Base-by-base conservation (phyloP, 2,113 vertebrate species). In the Bostrychus sinensis region DNA sequence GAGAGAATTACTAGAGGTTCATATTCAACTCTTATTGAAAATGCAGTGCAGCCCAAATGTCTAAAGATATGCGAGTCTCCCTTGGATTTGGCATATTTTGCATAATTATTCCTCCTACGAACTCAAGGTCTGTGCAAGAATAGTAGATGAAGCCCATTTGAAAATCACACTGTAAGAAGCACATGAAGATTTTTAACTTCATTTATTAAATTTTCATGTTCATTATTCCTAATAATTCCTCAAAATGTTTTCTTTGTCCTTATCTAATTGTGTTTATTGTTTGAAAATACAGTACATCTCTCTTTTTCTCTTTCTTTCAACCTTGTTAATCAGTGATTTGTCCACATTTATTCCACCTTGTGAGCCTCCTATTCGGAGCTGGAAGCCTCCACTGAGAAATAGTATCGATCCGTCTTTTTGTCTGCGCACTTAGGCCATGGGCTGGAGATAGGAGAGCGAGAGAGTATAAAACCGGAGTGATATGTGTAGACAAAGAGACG, bases 351-450 rank as follows among this genome's bases (percentile, higher is more conserved):
- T 82, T 85, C 75, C 66, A 36, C 77, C 78, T 72, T 68, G 70
- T 62, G 60, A 77, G 77, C 60, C 71, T 65, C 66, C 41, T 75
- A 70, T 66, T 80, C 81, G 63, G 71, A 62, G 63, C 66, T 75
- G 70, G 61, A 80, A 66, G 71, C 72, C 75, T 73, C 68, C 62
- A 58, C 10, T 45, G 72, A 81, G 68, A 84, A 70, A 65, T 36
- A 5, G 0, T 75, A 88, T 89, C 75, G 82, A 89, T 86, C 84
- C 81, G 72, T 81, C 13, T 62, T 56, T 66, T 60, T 37, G 11
- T 43, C 58, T 75, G 72, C 72, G 62, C 66, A 70, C 72, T 78
- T 66, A 70, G 37, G 46, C 57, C 57, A 61, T 28, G 17, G 45
- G 22, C 66, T 38, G 3, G 0, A 22, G 43, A 9, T 67, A 56